Base-by-base conservation (phyloP, 2,888 invertebrate species). In the Chymomyza procnemis region DNA sequence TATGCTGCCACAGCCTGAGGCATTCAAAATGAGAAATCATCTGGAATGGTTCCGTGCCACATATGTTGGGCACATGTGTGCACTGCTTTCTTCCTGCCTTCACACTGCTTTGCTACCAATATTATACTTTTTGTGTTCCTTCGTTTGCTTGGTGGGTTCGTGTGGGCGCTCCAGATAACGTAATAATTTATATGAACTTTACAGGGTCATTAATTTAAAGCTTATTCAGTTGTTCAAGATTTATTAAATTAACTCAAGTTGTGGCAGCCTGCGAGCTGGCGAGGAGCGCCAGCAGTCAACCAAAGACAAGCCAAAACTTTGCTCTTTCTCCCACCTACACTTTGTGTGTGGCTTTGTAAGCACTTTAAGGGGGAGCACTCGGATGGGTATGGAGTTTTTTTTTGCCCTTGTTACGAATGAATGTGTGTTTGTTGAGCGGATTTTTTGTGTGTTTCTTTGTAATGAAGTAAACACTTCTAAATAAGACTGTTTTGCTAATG, bases 221-320 rank as follows among this genome's bases (percentile, higher is more conserved):
- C 88, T 88, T 87, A 89, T 88, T 89, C 89, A 89, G 87, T 88
- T 89, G 89, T 86, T 87, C 81, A 89, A 89, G 89, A 89, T 89
- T 89, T 89, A 89, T 89, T 89, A 89, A 89, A 88, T 89, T 88
- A 89, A 88, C 89, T 89, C 86, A 85, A 88, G 82, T 78, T 80
- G 80, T 84, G 79, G 85, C 81, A 84, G 77, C n/a, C 52, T 2
- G 9, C 50, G 26, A 26, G 62, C 47, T 21, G 14, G 48, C 56
- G 57, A 47, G 14, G 48, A 59, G 57, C 50, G 66, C 64, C 66
- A 66, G 50, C 21, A 59, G 65, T 14, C 54, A 26, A 58, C 41
- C 46, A 58, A 46, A 55, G 50, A 67, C 56, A 50, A 58, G 66
- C 55, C 54, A 52, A 67, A 73, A 64, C 63, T 59, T 72, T 21